These are phyloP conservation scores for Steinernema hermaphroditum DNA, from an alignment of 2,888 invertebrate genomes.

Conservation along the genomic window DNA sequence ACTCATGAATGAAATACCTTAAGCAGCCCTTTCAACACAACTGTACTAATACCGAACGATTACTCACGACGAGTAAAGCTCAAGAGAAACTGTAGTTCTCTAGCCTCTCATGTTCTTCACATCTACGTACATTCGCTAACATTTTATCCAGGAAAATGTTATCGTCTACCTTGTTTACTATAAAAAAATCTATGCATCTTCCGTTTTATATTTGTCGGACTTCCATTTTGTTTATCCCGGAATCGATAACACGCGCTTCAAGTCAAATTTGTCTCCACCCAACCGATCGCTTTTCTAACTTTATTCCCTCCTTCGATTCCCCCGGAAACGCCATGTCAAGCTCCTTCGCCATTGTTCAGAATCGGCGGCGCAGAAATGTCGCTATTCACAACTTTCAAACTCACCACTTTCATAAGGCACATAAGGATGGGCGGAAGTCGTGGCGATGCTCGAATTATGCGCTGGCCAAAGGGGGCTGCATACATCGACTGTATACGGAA, in stretches of 20 bases:
- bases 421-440: neutral
- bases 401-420: neutral
- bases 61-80: too few relatives aligned
- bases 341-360: neutral
- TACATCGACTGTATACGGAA: neutral
- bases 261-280: neutral
- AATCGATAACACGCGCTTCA: slow-evolving; percentile 1
- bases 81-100: too few relatives aligned
- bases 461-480: neutral
- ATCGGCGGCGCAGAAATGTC: neutral
- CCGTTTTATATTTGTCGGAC: too few relatives aligned
- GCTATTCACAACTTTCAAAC: neutral
- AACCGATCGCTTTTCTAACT: neutral
- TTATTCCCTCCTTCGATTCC: neutral
- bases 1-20: too few relatives aligned
- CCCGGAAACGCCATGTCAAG: neutral
- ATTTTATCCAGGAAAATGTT: too few relatives aligned
- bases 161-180: too few relatives aligned
- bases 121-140: too few relatives aligned
- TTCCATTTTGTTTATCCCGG: slow-evolving; percentile 4
- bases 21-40: too few relatives aligned
- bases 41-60: too few relatives aligned
- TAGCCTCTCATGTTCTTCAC: too few relatives aligned
- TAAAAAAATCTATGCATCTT: too few relatives aligned
- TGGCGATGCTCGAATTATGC: neutral